Base-by-base conservation (phyloP, 2,113 vertebrate species). In the Stegostoma tigrinum region DNA sequence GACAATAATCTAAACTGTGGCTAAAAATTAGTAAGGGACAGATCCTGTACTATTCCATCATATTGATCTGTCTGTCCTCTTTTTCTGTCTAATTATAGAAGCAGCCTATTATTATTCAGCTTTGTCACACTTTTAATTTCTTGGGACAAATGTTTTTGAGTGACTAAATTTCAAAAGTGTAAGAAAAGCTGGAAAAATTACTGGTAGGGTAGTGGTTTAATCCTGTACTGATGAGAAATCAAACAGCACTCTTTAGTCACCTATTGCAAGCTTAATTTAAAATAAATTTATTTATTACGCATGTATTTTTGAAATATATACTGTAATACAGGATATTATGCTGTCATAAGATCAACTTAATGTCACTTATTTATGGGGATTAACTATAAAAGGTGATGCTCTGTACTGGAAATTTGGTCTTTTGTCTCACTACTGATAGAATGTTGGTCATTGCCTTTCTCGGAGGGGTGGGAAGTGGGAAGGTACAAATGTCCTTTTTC, bases 321-420 rank as follows among this genome's bases (percentile, higher is more conserved):
- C 61, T 91, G 55, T 93, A 38, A 66, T 93, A 42, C 30, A 91
- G 89, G 61, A 55, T 61, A 61, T 61, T 61, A 61, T 61, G 55
- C 55, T 66, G 80, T 91, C 66, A n/a, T 91, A 91, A 7, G 34
- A 17, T 91, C 5, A 6, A 66, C 5, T 66, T 93, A 34, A 66
- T 38, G 61, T n/a, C 61, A 66, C 30, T 64, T 93, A 66, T 67
- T 67, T 66, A 67, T 93, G 64, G 64, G 61, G 15, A 38, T 0
- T 66, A 93, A 93, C 61, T 93, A n/a, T 93, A 66, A 93, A 93
- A 61, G 89, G 15, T 93, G 89, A 93, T n/a, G 55, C 30, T 66
- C 61, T 2, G 17, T 66, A 66, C 61, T 93, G 61, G 87, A 90
- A 90, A 90, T 90, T 90, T 90, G 61, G 19, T 27, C 34, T 15